A percentile compares a stretch with the other conserved stretches of the same genome.
Evolutionary conservation across 2,797 vertebrate genomes (phyloP).

Genomic region (Lacerta bilineata): DNA sequence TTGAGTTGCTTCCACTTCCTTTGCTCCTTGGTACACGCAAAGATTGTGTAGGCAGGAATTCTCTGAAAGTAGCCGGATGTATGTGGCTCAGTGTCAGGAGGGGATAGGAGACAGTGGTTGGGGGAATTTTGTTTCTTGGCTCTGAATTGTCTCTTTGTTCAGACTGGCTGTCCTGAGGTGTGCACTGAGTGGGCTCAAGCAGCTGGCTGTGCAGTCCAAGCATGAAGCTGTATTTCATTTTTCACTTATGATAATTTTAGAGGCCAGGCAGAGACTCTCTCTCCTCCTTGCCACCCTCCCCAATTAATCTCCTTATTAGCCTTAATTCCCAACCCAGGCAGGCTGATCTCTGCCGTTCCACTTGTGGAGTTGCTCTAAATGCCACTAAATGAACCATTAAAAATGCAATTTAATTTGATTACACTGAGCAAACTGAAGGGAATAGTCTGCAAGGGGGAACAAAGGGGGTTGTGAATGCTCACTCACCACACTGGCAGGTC

Average conservation of each 20-base stretch:
- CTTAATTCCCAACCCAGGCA: constrained; percentile 74
- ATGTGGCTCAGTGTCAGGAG: neutral
- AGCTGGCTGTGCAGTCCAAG: no score
- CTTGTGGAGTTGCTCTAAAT: constrained; percentile 79
- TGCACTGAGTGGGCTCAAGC: no score
- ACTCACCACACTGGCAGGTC: constrained; percentile 68
- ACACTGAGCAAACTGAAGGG: constrained; percentile 80
- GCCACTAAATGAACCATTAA: constrained; percentile 79
- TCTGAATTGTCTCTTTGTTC: neutral
- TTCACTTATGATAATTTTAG: constrained; percentile 53
- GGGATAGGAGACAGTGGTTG: no score
- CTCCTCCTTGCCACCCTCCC: constrained; percentile 33
- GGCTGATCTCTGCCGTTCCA: constrained; percentile 72
- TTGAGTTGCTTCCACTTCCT: neutral
- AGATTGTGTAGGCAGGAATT: neutral
- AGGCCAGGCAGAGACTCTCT: constrained; percentile 61
- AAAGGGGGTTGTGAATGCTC: constrained; percentile 75
- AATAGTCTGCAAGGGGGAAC: constrained; percentile 69
- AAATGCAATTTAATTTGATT: constrained; percentile 80
- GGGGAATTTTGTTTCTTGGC: neutral
- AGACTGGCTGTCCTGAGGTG: neutral
- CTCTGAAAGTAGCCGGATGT: neutral
- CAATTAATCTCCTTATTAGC: constrained; percentile 78
- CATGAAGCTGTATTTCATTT: constrained; percentile 39
- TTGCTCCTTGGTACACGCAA: neutral